Percentiles rank a stretch among this genome's conserved stretches.
These are phyloP conservation scores for Drosophila simulans DNA, from an alignment of 1,140 invertebrate genomes.

Conservation along the genomic window DNA sequence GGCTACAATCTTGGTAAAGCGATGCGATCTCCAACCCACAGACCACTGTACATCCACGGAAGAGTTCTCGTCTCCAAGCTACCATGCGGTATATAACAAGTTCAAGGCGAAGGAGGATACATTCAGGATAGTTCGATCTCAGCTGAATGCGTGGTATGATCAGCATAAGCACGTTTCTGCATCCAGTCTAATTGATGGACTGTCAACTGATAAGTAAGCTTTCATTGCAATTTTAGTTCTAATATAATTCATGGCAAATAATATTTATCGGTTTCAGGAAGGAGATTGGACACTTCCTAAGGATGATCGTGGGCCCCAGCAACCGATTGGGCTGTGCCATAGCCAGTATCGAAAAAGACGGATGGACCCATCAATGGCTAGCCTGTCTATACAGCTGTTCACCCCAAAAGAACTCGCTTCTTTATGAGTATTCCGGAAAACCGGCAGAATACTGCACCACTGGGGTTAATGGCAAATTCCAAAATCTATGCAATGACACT, in stretches of 20 bases:
- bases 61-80: not conserved
- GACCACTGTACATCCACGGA: slow-evolving; percentile 4
- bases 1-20: not conserved
- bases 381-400: slow-evolving; percentile 5
- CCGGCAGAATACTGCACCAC: not conserved
- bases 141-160: slow-evolving; percentile 6
- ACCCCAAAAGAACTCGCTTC: not conserved
- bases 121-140: not conserved
- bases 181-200: not conserved
- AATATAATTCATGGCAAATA: not conserved
- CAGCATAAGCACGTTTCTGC: not conserved
- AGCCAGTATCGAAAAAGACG: not conserved
- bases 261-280: not conserved
- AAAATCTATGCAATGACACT: not conserved
- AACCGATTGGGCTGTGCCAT: slow-evolving; percentile 3
- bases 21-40: not conserved
- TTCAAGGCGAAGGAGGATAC: not conserved
- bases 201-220: not conserved
- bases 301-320: slow-evolving; percentile 10
- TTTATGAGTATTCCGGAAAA: not conserved
- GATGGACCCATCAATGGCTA: slow-evolving; percentile 3
- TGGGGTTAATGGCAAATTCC: not conserved
- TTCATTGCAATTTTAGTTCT: too few species aligned
- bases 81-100: not conserved
- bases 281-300: slow-evolving; percentile 2